A percentile compares a stretch with the other conserved stretches of the same genome.
phyloP scores from a whole-genome alignment of 2,888 invertebrate species.

The Drepanosiphum platanoidis region DNA sequence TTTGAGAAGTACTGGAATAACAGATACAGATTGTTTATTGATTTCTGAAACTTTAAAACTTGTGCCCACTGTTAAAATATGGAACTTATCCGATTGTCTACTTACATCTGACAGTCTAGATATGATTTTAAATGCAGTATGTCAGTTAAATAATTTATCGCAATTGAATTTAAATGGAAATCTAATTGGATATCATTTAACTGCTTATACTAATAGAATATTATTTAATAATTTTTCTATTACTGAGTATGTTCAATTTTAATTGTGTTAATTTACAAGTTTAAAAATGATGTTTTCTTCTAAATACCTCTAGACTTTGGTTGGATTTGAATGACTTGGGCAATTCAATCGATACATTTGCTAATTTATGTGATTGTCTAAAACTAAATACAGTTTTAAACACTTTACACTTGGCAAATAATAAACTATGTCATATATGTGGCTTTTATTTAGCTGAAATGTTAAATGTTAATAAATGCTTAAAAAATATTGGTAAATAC shows the following conservation, averaged over 20 bases:
- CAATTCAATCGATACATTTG: conserved; percentile 18
- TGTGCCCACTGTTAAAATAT: not conserved
- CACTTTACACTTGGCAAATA: conserved; percentile 33
- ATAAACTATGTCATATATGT: conserved; percentile 25
- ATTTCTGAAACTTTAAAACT: conserved; percentile 31
- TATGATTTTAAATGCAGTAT: not conserved
- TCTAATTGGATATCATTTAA: conserved; percentile 22
- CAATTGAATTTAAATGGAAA: conserved; percentile 48
- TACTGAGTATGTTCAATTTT: conserved; percentile 30
- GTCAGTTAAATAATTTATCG: conserved; percentile 16
- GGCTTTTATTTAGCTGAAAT: conserved; percentile 27
- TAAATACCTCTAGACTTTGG: conserved; percentile 1
- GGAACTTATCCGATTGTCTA: conserved; percentile 46
- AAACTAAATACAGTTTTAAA: conserved; percentile 13
- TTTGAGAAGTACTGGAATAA: conserved; percentile 10
- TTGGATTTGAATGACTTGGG: conserved; percentile 47
- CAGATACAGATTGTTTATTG: conserved; percentile 2
- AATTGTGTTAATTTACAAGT: not conserved
- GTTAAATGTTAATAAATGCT: conserved; percentile 15
- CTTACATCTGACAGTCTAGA: conserved; percentile 14
- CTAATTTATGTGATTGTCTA: conserved; percentile 29
- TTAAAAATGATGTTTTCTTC: not conserved
- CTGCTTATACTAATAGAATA: conserved; percentile 18
- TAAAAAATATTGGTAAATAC: conserved; percentile 47
- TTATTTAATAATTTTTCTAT: conserved; percentile 20